phyloP scores from a whole-genome alignment of 2,888 invertebrate species.

The Abscondita cerata region DNA sequence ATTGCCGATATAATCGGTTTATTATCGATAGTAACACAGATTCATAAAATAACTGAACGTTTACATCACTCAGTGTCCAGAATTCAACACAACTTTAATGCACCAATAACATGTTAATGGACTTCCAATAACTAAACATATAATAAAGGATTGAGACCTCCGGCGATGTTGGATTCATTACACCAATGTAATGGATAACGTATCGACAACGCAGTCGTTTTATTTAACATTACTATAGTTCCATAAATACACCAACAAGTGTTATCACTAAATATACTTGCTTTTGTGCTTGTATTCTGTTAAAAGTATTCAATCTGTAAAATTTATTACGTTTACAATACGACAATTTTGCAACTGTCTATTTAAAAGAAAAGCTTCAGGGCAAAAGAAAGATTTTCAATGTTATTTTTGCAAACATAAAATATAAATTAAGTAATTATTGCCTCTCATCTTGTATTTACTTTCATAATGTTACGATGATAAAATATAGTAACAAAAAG shows the following conservation, averaged over 20 bases:
- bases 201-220: constrained; percentile 26
- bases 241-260: constrained; percentile 26
- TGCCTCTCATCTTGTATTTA: too few species aligned
- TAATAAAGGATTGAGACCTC: constrained; percentile 33
- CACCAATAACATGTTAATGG: constrained; percentile 39
- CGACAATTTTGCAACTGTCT: constrained; percentile 21
- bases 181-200: constrained; percentile 33
- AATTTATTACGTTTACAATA: constrained; percentile 22
- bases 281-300: constrained; percentile 17
- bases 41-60: constrained; percentile 45
- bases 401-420: too few species aligned
- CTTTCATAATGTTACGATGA: too few species aligned
- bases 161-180: constrained; percentile 32
- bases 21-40: constrained; percentile 47
- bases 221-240: constrained; percentile 24
- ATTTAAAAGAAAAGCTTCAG: too few species aligned
- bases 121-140: constrained; percentile 39
- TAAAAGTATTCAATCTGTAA: constrained; percentile 12
- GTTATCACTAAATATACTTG: constrained; percentile 25
- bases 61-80: constrained; percentile 41
- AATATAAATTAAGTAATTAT: too few species aligned
- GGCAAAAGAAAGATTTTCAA: too few species aligned
- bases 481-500: too few species aligned
- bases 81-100: constrained; percentile 39
- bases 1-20: constrained; percentile 45